Conservation (phyloP, 2,888 invertebrate species). For the Hydrotaea cyrtoneurina region DNA sequence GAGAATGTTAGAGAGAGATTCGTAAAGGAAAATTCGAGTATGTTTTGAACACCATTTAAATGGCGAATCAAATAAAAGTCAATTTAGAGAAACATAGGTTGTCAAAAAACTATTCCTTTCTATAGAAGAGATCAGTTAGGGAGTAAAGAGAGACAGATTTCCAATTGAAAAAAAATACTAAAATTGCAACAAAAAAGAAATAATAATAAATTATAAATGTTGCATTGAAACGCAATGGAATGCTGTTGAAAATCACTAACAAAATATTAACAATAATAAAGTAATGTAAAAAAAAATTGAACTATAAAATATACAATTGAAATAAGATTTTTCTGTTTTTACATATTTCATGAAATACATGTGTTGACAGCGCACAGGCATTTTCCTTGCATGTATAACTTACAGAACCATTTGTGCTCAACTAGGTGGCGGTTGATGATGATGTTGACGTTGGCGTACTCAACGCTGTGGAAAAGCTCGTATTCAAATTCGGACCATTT, state of each 20-base stretch:
- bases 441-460: not conserved
- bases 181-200: not conserved
- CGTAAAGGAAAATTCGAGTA: not conserved
- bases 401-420: constrained; percentile 46
- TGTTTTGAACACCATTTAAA: no score
- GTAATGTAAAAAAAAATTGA: constrained; percentile 4
- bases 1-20: no score
- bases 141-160: not conserved
- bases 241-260: not conserved
- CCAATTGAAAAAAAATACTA: constrained; percentile 1
- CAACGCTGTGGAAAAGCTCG: constrained; percentile 41
- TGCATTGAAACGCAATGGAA: not conserved
- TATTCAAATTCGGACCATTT: constrained; percentile 70
- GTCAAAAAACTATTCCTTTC: not conserved
- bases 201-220: not conserved
- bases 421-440: constrained; percentile 28
- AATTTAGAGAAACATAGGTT: not conserved
- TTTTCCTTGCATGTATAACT: constrained; percentile 27
- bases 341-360: not conserved
- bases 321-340: not conserved
- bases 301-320: constrained; percentile 20
- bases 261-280: not conserved
- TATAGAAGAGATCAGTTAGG: not conserved
- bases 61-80: not conserved
- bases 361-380: constrained; percentile 6